Percentiles rank a stretch among this genome's conserved stretches.
Conservation (phyloP, 2,888 invertebrate species). For the Chaetoderma sp. region DNA sequence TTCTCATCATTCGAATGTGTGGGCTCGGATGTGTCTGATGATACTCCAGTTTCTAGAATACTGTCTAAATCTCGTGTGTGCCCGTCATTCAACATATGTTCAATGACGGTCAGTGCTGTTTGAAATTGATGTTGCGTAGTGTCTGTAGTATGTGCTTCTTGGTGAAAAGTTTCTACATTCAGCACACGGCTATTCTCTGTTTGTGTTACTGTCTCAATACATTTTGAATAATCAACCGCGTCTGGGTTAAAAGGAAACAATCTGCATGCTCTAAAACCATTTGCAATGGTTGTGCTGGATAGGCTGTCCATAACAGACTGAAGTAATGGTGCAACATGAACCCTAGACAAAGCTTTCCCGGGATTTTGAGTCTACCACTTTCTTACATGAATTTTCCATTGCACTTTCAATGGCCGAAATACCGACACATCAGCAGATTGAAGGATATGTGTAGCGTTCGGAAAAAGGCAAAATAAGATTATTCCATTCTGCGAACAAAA, state of each 20-base stretch:
- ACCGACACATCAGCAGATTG: constrained; percentile 29
- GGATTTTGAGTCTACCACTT: constrained; percentile 28
- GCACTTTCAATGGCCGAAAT: constrained; percentile 25
- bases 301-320: constrained; percentile 18
- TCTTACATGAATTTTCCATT: constrained; percentile 28
- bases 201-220: too few relatives aligned
- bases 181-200: too few relatives aligned
- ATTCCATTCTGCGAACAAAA: constrained; percentile 17
- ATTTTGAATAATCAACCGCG: constrained; percentile 26
- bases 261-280: constrained; percentile 25
- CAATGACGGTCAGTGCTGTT: too few relatives aligned
- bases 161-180: too few relatives aligned
- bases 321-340: constrained; percentile 19
- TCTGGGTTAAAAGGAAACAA: constrained; percentile 22
- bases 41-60: too few relatives aligned
- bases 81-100: too few relatives aligned
- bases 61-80: too few relatives aligned
- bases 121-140: too few relatives aligned
- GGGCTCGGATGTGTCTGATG: too few relatives aligned
- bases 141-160: too few relatives aligned
- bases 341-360: constrained; percentile 25
- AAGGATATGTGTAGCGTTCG: constrained; percentile 27
- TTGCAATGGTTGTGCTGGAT: constrained; percentile 16
- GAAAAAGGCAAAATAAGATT: constrained; percentile 27
- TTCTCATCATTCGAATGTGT: too few relatives aligned